Conservation (phyloP, 30 jellyfish, hydroid and myxozoan genomes). For the Aurelia sp. region DNA sequence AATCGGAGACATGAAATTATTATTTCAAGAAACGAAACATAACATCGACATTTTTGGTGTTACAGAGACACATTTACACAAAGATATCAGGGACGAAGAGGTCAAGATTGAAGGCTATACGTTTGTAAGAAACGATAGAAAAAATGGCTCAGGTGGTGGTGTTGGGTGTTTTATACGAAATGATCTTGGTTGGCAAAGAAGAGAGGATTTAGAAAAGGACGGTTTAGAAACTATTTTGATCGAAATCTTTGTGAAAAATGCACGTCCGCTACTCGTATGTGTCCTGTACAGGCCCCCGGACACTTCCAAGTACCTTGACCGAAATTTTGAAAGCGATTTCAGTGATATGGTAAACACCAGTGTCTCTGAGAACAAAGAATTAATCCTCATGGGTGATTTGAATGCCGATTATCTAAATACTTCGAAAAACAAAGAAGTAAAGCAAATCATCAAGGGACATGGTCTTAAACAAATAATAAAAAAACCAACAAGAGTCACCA, state of each 20-base stretch:
- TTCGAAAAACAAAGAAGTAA: slow-evolving; percentile 24
- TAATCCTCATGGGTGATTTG: slow-evolving; percentile 46
- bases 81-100: slow-evolving; percentile 16
- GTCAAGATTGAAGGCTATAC: slow-evolving; percentile 19
- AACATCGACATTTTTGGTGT: slow-evolving; percentile 37
- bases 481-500: neutral
- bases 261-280: slow-evolving; percentile 43
- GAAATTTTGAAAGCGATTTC: slow-evolving; percentile 28
- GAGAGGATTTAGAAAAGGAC: slow-evolving; percentile 10
- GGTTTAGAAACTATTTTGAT: slow-evolving; percentile 18
- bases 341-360: slow-evolving; percentile 38
- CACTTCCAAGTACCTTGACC: slow-evolving; percentile 53
- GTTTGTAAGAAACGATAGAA: slow-evolving; percentile 15
- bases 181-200: neutral
- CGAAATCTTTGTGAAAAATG: slow-evolving; percentile 31
- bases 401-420: slow-evolving; percentile 5
- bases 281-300: slow-evolving; percentile 60
- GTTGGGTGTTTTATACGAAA: slow-evolving; percentile 12
- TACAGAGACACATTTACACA: slow-evolving; percentile 37
- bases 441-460: slow-evolving; percentile 15
- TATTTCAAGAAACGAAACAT: slow-evolving; percentile 53
- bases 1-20: slow-evolving; percentile 23
- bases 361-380: slow-evolving; percentile 62
- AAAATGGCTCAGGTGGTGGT: slow-evolving; percentile 18
- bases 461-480: too few relatives aligned